Evolutionary conservation across 2,113 vertebrate genomes (phyloP), one percentile per base, ranked within the genome.

Genomic region (Phainopepla nitens): DNA sequence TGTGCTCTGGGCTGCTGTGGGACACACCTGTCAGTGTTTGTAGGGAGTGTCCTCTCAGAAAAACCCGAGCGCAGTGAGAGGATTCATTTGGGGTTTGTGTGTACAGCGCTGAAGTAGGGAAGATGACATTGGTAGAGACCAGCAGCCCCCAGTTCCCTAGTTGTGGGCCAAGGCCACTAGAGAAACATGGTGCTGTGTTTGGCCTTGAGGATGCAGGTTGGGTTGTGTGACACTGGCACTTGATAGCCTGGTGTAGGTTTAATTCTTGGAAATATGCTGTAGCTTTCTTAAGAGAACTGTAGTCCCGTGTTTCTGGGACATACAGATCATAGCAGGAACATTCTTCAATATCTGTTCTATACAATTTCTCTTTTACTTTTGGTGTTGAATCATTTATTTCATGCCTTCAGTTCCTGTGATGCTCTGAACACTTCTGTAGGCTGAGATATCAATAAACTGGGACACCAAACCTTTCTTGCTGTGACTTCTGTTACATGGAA

Each of bases 101-200:
- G 10, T 82, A 9, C 12, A 25, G 35, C 22, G 27, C 44, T 72
- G 25, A 69, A 25, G 24, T 18, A 50, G 60, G 33, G 35, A 41
- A 56, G 53, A 17, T 39, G 28, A 13, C 15, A 1, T 4, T 0
- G 3, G 44, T 33, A 28, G 1, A 3, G 31, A 41, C 7, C 19
- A 36, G 64, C 33, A 39, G 29, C 51, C 85, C 19, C 27, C 12
- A 11, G 54, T 33, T 83, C 12, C 31, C 13, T n/a, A 4, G 1
- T 0, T 78, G 45, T n/a, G 44, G 61, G 45, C 25, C 56, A 71
- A 66, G 28, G 35, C 25, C 70, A 62, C 15, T 2, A 39, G 49
- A 60, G 62, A 60, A 77, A 35, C 1, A 1, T 5, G 4, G 23
- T 58, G 28, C 62, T 69, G 39, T 3, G 1, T 65, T 84, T 73